Base-by-base conservation (phyloP, 2,113 vertebrate genomes). In the Calyptomena viridis region DNA sequence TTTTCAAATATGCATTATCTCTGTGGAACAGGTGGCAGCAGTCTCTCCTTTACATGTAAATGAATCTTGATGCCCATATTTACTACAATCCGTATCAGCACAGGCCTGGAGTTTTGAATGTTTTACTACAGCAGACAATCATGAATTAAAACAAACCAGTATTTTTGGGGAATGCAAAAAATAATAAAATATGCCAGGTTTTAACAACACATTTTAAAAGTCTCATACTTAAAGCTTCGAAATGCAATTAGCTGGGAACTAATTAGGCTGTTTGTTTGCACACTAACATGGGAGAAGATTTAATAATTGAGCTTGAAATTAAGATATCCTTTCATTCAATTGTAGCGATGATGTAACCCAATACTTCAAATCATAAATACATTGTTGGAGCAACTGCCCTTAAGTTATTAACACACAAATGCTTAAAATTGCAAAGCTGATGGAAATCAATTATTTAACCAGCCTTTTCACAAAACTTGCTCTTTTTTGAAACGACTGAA, bases 1-100 rank as follows among this genome's bases (percentile, higher is more conserved):
- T 97, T 97, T 92, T 94, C 86, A 96, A 97, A 94, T 87, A 94
- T 24, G 1, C 79, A 97, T 96, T 97, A 98, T 97, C 97, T 98
- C 95, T 83, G 81, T 82, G 92, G 97, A 97, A 98, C 96, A 98
- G 96, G 97, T 97, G 94, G 96, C 90, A 92, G 94, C 68, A 95
- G 93, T 49, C 59, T 60, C 93, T 97, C 94, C 93, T 96, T 94
- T 93, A 98, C 87, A 98, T 96, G 95, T 93, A 96, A 97, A 97
- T 87, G 66, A 94, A 91, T 93, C 88, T 81, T 31, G 85, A 95
- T 56, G 85, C 85, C 93, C 94, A 72, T 75, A 94, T 94, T 95
- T 97, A 92, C 93, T 12, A 91, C 80, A 96, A 59, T 72, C 80
- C 37, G 3, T 92, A 92, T 95, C 79, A 92, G 81, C 89, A 84